Percentiles rank a stretch among this genome's conserved stretches.
phyloP scores from a whole-genome alignment of 2,797 vertebrate genomes.

The Thaleichthys pacificus region DNA sequence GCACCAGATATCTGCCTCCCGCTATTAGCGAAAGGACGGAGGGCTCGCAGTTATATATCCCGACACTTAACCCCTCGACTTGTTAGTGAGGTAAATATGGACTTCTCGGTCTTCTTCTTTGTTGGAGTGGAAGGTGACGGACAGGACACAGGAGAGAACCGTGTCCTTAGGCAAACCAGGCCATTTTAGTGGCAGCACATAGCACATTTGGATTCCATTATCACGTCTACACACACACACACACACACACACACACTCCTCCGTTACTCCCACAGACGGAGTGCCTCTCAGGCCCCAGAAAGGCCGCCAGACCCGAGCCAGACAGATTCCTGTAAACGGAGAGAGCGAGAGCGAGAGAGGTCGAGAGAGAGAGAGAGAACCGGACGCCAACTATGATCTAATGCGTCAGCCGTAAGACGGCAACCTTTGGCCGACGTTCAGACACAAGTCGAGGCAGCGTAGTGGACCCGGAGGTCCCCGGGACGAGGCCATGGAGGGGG shows the following conservation, averaged over 20 bases:
- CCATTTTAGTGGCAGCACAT: too few relatives aligned
- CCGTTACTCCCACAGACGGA: conserved; percentile 35
- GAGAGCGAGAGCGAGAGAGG: too few relatives aligned
- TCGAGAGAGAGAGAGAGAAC: conserved; percentile 13
- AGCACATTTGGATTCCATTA: too few relatives aligned
- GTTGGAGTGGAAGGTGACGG: too few relatives aligned
- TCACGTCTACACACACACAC: not conserved
- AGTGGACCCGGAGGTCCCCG: not conserved
- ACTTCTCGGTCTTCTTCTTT: too few relatives aligned
- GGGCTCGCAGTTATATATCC: too few relatives aligned
- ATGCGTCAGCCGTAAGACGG: conserved; percentile 38
- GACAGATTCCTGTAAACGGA: conserved; percentile 38
- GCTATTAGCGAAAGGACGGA: too few relatives aligned
- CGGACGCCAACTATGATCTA: conserved; percentile 69
- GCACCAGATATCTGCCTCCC: too few relatives aligned
- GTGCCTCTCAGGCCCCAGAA: conserved; percentile 21
- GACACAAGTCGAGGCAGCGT: conserved; percentile 16
- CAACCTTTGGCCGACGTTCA: conserved; percentile 16
- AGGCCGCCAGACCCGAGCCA: conserved; percentile 31
- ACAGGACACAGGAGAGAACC: too few relatives aligned
- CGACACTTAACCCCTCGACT: too few relatives aligned
- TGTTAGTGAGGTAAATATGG: too few relatives aligned
- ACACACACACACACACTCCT: not conserved
- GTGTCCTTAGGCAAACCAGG: too few relatives aligned
- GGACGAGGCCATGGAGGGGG: not conserved